Conservation (phyloP, 2,888 invertebrate genomes). For the Icerya purchasi region DNA sequence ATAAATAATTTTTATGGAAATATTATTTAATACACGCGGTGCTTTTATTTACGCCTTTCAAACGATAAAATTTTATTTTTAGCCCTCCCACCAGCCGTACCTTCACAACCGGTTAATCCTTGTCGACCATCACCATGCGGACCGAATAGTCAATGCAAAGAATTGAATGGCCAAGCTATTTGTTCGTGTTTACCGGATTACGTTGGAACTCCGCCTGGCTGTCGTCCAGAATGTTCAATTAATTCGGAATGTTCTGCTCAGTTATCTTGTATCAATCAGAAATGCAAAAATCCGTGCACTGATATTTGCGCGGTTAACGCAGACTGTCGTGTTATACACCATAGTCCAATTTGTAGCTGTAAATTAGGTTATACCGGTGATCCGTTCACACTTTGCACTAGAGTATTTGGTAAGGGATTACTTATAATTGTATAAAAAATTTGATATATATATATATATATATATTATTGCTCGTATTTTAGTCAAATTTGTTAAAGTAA, state of each 20-base stretch:
- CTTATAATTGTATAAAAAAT: too few species aligned
- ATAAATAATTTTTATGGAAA: too few species aligned
- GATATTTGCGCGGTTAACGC: slow-evolving; percentile 51
- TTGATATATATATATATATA: too few species aligned
- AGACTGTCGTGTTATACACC: slow-evolving; percentile 47
- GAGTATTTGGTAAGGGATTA: slow-evolving; percentile 23
- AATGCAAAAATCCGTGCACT: slow-evolving; percentile 48
- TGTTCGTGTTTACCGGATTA: slow-evolving; percentile 47
- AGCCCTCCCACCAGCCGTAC: slow-evolving; percentile 14
- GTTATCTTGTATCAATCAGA: slow-evolving; percentile 42
- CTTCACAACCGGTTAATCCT: slow-evolving; percentile 26
- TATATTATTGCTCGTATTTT: too few species aligned
- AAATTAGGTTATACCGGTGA: slow-evolving; percentile 37
- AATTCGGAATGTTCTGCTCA: slow-evolving; percentile 47
- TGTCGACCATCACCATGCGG: slow-evolving; percentile 64
- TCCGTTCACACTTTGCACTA: slow-evolving; percentile 38
- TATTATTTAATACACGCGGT: neutral
- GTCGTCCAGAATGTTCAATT: slow-evolving; percentile 48
- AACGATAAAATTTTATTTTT: neutral
- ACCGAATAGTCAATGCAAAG: slow-evolving; percentile 56
- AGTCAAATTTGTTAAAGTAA: too few species aligned
- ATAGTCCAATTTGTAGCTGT: slow-evolving; percentile 48
- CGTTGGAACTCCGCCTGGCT: slow-evolving; percentile 41
- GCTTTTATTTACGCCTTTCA: neutral
- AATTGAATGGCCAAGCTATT: slow-evolving; percentile 43